Evolutionary conservation across 2,888 invertebrate genomes (phyloP), one percentile per base, ranked within the genome.

Genomic region (Catocala sponsa): DNA sequence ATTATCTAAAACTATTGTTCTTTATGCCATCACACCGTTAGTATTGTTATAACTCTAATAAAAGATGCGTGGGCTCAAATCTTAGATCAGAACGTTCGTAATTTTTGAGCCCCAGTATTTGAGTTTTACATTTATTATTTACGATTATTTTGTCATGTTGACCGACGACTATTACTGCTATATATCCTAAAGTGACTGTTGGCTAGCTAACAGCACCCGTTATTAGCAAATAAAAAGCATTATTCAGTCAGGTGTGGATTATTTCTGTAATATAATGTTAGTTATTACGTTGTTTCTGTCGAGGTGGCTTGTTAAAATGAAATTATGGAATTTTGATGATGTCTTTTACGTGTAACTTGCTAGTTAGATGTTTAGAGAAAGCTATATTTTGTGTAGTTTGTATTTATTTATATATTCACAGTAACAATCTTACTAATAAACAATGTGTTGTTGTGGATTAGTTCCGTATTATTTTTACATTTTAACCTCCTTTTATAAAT

Each of bases 91-190:
- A 60, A 11, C 12, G 59, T 50, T 42, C 49, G 25, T 51, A 52
- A 59, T 59, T 74, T 67, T 61, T 69, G 57, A 63, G 48, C 54
- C n/a, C 10, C 13, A 38, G 9, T 44, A 59, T 72, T 25, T 61
- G 25, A 53, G 56, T 47, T 58, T 46, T 61, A 52, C 57, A 58
- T 65, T 63, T 74, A 74, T 74, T 72, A 74, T 71, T 72, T 70
- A 78, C 65, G 65, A 70, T 68, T 68, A 75, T 78, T 71, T 72
- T 75, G 64, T 70, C 70, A 65, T 51, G 47, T 68, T 47, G 6
- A 68, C 72, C 25, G 64, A 56, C 50, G 46, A 32, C 49, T 38
- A 72, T 74, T 65, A 74, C 72, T 70, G 59, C 60, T 70, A 66
- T 64, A 58, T 72, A 52, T 32, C 48, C 25, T n/a, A 38, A 46